Conservation (phyloP, 1,140 invertebrate species). For the Calycopis cecrops region DNA sequence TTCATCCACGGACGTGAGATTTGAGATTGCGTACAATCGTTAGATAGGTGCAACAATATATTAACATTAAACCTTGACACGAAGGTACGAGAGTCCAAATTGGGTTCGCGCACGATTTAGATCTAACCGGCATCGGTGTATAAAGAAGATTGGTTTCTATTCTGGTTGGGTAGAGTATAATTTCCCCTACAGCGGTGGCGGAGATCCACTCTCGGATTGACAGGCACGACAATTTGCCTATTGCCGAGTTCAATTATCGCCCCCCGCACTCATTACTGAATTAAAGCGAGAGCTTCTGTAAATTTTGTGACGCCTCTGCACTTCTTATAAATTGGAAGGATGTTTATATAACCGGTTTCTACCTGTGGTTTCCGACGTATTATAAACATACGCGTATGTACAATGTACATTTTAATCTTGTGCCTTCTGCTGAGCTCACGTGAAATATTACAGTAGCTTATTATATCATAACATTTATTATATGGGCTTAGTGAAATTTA, state of each 20-base stretch:
- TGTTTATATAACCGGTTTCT: slow-evolving; percentile 44
- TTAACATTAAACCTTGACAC: slow-evolving; percentile 30
- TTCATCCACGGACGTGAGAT: no score
- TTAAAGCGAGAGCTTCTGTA: slow-evolving; percentile 65
- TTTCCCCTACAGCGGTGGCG: slow-evolving; percentile 23
- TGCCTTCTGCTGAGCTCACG: not conserved
- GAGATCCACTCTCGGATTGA: slow-evolving; percentile 44
- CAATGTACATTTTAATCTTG: no score
- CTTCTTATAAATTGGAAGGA: slow-evolving; percentile 45
- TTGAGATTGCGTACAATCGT: no score
- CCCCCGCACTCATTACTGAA: slow-evolving; percentile 70
- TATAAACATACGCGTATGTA: not conserved
- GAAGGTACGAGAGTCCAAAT: slow-evolving; percentile 41
- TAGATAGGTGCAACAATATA: not conserved
- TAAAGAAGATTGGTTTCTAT: slow-evolving; percentile 33
- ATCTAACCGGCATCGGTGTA: slow-evolving; percentile 12
- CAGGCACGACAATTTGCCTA: slow-evolving; percentile 63
- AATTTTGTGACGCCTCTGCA: slow-evolving; percentile 64
- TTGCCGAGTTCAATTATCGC: slow-evolving; percentile 69
- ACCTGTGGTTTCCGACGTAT: slow-evolving; percentile 31
- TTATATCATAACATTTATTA: not conserved
- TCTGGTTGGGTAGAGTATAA: slow-evolving; percentile 28
- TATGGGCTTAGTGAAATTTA: no score
- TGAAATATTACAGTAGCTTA: not conserved
- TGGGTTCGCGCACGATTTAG: slow-evolving; percentile 33